Conservation (phyloP, 2,113 vertebrate species). For the Burhinus oedicnemus region DNA sequence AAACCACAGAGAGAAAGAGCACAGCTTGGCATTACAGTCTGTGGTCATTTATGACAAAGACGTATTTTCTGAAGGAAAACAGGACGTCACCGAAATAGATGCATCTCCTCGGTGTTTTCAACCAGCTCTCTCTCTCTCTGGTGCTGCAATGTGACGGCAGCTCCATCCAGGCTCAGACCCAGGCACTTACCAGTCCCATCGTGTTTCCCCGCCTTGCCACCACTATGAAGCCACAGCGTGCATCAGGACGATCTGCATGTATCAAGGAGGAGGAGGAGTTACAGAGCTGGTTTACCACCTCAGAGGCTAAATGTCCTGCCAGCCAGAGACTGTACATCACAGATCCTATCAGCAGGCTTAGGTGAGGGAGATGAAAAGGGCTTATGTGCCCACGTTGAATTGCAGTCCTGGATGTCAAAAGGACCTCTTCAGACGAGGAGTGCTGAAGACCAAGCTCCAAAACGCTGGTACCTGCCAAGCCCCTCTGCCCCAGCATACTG, state of each 20-base stretch:
- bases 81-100: background rate
- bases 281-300: background rate
- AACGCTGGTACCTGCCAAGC: background rate
- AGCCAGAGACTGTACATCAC: background rate
- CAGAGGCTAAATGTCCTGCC: background rate
- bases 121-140: background rate
- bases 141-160: fast-evolving
- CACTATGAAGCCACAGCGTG: fast-evolving
- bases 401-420: background rate
- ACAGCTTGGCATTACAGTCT: background rate
- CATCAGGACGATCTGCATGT: fast-evolving
- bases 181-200: background rate
- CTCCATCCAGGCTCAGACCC: background rate
- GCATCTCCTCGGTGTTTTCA: background rate
- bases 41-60: background rate
- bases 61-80: background rate
- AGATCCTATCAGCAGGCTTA: background rate
- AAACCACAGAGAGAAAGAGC: background rate
- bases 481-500: background rate
- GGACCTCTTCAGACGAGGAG: background rate
- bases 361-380: background rate
- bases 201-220: background rate
- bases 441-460: background rate
- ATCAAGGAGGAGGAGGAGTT: background rate
- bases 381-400: fast-evolving